Evolutionary conservation across 2,888 invertebrate genomes (phyloP).

Genomic region (Yponomeuta plumbellus): DNA sequence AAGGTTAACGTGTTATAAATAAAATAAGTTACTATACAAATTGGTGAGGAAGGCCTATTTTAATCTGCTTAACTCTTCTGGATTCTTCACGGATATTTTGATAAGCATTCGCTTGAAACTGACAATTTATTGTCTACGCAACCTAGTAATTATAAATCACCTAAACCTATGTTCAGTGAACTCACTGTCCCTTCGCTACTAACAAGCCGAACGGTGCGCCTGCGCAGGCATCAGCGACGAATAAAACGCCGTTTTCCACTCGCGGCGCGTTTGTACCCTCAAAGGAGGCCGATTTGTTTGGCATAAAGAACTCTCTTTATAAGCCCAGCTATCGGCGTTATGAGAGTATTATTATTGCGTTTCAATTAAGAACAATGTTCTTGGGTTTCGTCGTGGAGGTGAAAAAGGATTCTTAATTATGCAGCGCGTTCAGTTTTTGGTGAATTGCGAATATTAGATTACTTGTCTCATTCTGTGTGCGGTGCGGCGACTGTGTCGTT

Average conservation of each 20-base stretch:
- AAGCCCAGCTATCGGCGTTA: conserved; percentile 51
- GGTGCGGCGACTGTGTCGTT: conserved; percentile 5
- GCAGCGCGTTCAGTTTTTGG: not conserved
- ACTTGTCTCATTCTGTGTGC: conserved; percentile 13
- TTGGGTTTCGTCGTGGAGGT: conserved; percentile 6
- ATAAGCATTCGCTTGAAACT: too few species aligned
- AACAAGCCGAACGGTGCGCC: not conserved
- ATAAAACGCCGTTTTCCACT: conserved; percentile 44
- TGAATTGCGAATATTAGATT: conserved; percentile 14
- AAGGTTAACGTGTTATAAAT: too few species aligned
- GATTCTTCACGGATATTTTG: too few species aligned
- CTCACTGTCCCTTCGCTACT: not conserved
- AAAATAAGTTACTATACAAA: too few species aligned
- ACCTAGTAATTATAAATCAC: too few species aligned
- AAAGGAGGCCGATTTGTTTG: conserved; percentile 74
- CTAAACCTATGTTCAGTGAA: not conserved
- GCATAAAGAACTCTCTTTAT: conserved; percentile 68
- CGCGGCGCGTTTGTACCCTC: conserved; percentile 61
- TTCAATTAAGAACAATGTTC: conserved; percentile 68
- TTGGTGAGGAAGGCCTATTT: too few species aligned
- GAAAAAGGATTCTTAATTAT: conserved; percentile 4
- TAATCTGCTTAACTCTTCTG: too few species aligned
- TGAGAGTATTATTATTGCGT: conserved; percentile 70
- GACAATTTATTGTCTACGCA: too few species aligned
- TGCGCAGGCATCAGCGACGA: conserved; percentile 21